phyloP scores from a whole-genome alignment of 1,140 invertebrate genomes.

The Microplitis mediator region DNA sequence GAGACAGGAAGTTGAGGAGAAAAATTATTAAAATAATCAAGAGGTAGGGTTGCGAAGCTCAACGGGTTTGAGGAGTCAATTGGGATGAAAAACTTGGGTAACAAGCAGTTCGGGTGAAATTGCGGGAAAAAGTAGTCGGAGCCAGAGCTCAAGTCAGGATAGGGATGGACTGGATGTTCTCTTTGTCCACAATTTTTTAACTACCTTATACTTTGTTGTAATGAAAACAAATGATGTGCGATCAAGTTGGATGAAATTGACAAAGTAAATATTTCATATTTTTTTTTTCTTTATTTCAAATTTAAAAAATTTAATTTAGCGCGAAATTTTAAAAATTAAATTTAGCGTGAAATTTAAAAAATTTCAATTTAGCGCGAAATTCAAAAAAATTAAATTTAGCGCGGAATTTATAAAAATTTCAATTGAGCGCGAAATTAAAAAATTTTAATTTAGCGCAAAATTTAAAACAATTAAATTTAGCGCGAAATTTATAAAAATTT shows the following conservation, averaged over 20 bases:
- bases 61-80: constrained; percentile 37
- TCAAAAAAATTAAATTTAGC: no score
- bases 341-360: no score
- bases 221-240: constrained; percentile 43
- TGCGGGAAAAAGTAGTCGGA: constrained; percentile 40
- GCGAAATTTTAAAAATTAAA: no score
- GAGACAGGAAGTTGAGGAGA: constrained; percentile 33
- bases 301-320: no score
- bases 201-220: constrained; percentile 15
- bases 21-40: constrained; percentile 53
- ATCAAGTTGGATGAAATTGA: neutral
- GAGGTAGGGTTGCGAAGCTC: neutral
- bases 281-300: no score
- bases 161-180: constrained; percentile 9
- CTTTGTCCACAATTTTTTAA: neutral
- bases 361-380: no score
- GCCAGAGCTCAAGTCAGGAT: neutral
- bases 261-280: no score
- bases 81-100: constrained; percentile 50
- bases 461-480: no score
- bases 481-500: no score
- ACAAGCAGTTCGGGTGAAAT: constrained; percentile 46
- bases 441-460: no score
- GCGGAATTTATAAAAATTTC: no score
- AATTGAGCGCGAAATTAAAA: no score